Base-by-base conservation (phyloP, 1,140 invertebrate genomes). In the Eueides isabella region DNA sequence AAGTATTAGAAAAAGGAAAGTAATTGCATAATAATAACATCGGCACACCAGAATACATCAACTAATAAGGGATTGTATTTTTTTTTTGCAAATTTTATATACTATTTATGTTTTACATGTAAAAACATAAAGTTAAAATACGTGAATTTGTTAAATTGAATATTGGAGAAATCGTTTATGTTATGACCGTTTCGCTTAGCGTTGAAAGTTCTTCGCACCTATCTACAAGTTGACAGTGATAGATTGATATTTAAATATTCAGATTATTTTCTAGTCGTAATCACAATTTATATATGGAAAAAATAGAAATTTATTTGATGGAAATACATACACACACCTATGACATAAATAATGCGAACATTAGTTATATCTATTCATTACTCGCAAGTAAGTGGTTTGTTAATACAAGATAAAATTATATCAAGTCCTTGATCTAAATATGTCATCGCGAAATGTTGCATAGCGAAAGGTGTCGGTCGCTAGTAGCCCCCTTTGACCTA, bases 401-500 rank as follows among this genome's bases (percentile, higher is more conserved):
- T 71, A 72, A 75, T 68, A 76, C 61, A 72, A 31, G 74, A 76
- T 76, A 75, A 75, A 75, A 29, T 72, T 48, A 71, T 68, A 71
- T 66, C 68, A 28, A 67, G 74, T 67, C 74, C 74, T 76, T 76
- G 74, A 28, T 72, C 74, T 72, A 76, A 76, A 76, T 76, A 72
- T 76, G 66, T 76, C 62, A 65, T 67, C 65, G 74, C 69, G 69
- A 38, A 76, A 68, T 69, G 64, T 76, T 76, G 74, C 70, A 76
- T 44, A 72, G 64, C 74, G 69, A 71, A 64, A 79, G 65, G 68
- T 76, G 31, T 66, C 68, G 38, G 9, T 69, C 14, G 48, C 23
- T 55, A 55, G 41, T 44, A 44, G 44, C 74, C 71, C 71, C 75
- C 75, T 74, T 71, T 74, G 78, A 84, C 86, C 85, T 66, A 82